Conservation (phyloP, 2,113 vertebrate species). For the Probosciger aterrimus region DNA sequence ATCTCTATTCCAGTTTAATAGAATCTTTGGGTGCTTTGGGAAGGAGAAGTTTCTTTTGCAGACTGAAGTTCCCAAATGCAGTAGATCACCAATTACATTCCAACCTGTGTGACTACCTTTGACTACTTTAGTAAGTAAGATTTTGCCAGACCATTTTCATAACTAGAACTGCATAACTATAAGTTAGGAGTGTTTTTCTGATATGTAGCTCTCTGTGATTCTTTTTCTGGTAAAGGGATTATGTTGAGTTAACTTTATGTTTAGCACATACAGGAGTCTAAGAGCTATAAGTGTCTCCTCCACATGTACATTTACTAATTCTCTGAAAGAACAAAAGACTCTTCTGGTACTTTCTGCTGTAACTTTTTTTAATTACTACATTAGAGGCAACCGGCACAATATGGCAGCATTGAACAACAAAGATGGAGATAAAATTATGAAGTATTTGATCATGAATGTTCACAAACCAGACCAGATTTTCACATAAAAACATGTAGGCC, state of each 20-base stretch:
- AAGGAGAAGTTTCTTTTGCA: neutral
- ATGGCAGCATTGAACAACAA: neutral
- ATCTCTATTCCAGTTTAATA: neutral
- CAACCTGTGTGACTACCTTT: neutral
- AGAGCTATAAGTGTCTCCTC: neutral
- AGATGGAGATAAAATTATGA: neutral
- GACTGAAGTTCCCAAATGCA: neutral
- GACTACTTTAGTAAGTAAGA: neutral
- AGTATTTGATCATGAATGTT: conserved; percentile 2
- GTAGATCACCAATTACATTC: neutral
- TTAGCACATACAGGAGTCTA: neutral
- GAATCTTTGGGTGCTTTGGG: neutral
- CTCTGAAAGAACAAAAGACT: neutral
- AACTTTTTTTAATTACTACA: neutral
- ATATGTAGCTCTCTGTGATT: neutral
- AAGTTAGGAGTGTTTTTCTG: neutral
- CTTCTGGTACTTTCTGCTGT: neutral
- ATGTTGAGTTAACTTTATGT: neutral
- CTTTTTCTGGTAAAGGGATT: neutral
- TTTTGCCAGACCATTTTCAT: neutral
- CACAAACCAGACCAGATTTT: neutral
- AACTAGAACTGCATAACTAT: neutral
- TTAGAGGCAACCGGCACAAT: neutral
- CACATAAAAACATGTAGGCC: neutral
- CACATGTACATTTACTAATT: neutral